Evolutionary conservation across 2,888 invertebrate genomes (phyloP).

Genomic region (Steinernema hermaphroditum): DNA sequence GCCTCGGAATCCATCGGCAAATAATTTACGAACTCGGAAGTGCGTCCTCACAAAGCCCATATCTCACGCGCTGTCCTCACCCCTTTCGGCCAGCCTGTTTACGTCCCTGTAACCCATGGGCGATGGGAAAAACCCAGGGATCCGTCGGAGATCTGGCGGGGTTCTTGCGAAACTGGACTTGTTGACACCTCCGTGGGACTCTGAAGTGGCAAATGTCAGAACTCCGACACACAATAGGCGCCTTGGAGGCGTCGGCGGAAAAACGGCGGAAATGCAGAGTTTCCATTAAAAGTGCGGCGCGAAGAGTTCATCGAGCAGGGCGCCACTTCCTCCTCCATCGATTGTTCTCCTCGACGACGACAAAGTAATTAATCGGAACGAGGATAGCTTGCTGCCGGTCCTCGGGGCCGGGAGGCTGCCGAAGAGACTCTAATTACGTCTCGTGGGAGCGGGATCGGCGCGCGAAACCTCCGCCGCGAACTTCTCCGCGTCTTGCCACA

Average conservation of each 20-base stretch:
- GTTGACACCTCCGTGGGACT: too few species aligned
- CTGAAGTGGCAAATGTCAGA: too few species aligned
- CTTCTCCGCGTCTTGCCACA: too few species aligned
- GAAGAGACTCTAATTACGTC: conserved; percentile 16
- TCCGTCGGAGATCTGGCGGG: too few species aligned
- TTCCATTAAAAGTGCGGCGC: conserved; percentile 8
- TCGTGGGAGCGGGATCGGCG: background rate
- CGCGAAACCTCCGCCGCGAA: background rate
- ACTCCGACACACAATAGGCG: too few species aligned
- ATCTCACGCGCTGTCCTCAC: background rate
- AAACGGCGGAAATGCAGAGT: too few species aligned
- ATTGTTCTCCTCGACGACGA: background rate
- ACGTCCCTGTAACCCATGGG: too few species aligned
- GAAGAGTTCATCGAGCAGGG: background rate
- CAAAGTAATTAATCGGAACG: conserved; percentile 25
- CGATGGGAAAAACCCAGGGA: too few species aligned
- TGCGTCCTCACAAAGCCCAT: background rate
- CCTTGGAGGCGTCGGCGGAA: too few species aligned
- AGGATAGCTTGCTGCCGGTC: conserved; percentile 1
- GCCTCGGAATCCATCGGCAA: too few species aligned
- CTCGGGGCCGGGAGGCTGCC: background rate
- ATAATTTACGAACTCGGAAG: conserved; percentile 5
- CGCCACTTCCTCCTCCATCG: conserved; percentile 15
- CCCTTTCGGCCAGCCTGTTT: too few species aligned
- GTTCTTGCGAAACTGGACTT: too few species aligned